A percentile compares a stretch with the other conserved stretches of the same genome.
Evolutionary conservation across 1,140 invertebrate species (phyloP).

Genomic region (Heliconius hermathena): DNA sequence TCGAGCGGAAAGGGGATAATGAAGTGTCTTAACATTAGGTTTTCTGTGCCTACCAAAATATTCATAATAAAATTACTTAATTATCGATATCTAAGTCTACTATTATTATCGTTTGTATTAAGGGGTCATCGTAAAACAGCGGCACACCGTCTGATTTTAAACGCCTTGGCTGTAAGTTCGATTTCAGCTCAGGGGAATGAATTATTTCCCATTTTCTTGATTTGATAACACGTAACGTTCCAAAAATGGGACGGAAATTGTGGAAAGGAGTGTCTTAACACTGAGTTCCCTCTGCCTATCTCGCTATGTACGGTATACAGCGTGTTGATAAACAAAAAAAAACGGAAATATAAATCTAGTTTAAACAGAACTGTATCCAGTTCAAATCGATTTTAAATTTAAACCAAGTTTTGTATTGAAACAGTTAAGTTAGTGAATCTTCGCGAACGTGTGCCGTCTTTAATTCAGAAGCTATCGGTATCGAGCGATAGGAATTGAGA

Average conservation of each 20-base stretch:
- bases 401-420: background rate
- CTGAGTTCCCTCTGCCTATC: background rate
- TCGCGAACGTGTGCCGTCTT: slow-evolving; percentile 1
- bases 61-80: too few species aligned
- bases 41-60: background rate
- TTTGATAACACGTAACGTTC: background rate
- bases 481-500: background rate
- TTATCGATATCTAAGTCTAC: too few species aligned
- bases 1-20: background rate
- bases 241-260: background rate
- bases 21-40: background rate
- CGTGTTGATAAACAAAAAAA: background rate
- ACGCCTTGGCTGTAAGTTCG: background rate
- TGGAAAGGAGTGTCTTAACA: background rate
- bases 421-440: background rate
- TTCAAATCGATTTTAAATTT: background rate
- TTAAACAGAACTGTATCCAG: too few species aligned
- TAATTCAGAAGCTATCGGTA: slow-evolving; percentile 1
- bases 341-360: too few species aligned
- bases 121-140: too few species aligned
- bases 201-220: background rate
- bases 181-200: background rate
- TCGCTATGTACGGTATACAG: background rate
- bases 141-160: background rate
- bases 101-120: too few species aligned